Conservation (phyloP, 2,113 vertebrate genomes). For the Stictonetta naevosa region DNA sequence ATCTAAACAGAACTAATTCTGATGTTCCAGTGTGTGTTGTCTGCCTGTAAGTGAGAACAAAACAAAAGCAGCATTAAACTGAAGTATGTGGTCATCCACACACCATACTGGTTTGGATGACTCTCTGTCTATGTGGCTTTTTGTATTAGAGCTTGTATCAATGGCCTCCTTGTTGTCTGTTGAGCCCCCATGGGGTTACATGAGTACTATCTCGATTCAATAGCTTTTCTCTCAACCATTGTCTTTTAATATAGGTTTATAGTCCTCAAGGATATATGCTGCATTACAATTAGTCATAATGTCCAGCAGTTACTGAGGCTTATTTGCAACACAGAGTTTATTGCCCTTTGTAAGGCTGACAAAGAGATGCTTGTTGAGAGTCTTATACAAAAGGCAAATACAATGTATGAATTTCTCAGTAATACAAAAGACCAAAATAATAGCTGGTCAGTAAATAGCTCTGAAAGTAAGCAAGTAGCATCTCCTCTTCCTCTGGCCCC, state of each 20-base stretch:
- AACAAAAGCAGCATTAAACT: conserved; percentile 82
- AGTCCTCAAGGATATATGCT: conserved; percentile 80
- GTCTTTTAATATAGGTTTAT: conserved; percentile 81
- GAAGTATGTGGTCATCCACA: conserved; percentile 74
- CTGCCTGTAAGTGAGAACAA: conserved; percentile 69
- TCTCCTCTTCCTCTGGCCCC: neutral
- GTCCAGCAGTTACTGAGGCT: conserved; percentile 76
- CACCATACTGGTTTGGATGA: conserved; percentile 73
- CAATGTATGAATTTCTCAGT: conserved; percentile 80
- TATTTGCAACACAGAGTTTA: conserved; percentile 79
- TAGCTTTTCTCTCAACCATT: conserved; percentile 78
- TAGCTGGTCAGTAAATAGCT: conserved; percentile 48
- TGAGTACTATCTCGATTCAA: conserved; percentile 81
- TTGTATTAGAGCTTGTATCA: conserved; percentile 73
- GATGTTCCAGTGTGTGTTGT: conserved; percentile 67
- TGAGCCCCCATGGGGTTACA: conserved; percentile 76
- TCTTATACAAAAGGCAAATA: conserved; percentile 81
- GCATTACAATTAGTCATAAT: conserved; percentile 82
- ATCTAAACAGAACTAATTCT: conserved; percentile 75
- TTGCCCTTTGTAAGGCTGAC: conserved; percentile 78
- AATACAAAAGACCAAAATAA: conserved; percentile 62
- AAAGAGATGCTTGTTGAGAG: conserved; percentile 80
- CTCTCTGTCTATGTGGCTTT: conserved; percentile 73
- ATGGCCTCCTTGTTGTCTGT: conserved; percentile 82
- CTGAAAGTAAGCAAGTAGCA: conserved; percentile 30